Evolutionary conservation across 30 jellyfish, hydroid and myxozoan species (phyloP), one percentile per base, ranked within the genome.

Genomic region (Hydractinia symbiolongicarpus): DNA sequence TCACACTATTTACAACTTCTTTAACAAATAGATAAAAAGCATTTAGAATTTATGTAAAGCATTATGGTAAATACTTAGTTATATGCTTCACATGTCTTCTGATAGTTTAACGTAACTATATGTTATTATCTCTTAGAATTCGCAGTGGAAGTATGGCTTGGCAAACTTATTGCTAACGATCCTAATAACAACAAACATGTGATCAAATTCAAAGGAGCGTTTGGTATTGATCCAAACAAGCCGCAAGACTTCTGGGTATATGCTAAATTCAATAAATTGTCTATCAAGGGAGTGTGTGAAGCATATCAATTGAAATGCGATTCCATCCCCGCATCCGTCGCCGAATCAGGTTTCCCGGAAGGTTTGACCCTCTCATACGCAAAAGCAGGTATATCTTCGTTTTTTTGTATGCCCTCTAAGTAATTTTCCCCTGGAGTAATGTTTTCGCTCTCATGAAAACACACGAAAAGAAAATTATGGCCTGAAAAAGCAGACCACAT

Each of bases 71-170:
- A 30, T 30, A 30, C 2, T 30, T 30, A 30, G 44, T 30, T 30
- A 30, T 30, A 30, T 30, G 44, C 44, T 30, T 0, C 44, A 30
- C 2, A 30, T 30, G 44, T 30, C 44, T 30, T 30, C 44, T 30
- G 44, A 30, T 30, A 30, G 44, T 30, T 30, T 81, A 8, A 66
- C n/a, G 61, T 61, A 61, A 11, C 9, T 19, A 0, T 64, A 0
- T 64, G 2, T 6, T n/a, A 54, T 60, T 6, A n/a, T 75, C 54
- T 74, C 76, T 50, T 62, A 84, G 93, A 84, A 68, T 76, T 77
- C 67, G 93, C 86, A 11, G 93, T 76, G 14, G 81, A 61, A 66
- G 86, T 84, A 11, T 73, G 86, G 93, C 70, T 84, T 0, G 93
- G 93, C 5, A 52, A 60, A 56, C 72, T 77, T 19, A 77, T 72